A percentile compares a stretch with the other conserved stretches of the same genome.
These are phyloP conservation scores for Hyperoplus immaculatus DNA, from an alignment of 2,797 vertebrate species.

Conservation along the genomic window DNA sequence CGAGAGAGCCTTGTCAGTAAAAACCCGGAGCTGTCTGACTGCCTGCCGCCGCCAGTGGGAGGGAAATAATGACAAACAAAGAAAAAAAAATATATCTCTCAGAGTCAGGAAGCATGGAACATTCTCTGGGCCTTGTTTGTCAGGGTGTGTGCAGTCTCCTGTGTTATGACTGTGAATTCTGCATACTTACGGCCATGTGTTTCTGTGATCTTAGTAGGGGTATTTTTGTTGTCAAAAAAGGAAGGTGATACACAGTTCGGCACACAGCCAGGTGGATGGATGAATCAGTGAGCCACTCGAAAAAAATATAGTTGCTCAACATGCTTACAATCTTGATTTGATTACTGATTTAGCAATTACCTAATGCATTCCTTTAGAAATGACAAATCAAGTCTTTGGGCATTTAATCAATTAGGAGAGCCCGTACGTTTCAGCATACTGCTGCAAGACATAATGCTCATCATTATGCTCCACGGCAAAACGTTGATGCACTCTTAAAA, in stretches of 20 bases:
- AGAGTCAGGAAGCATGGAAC: conserved; percentile 44
- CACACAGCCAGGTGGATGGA: conserved; percentile 26
- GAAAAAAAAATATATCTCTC: conserved; percentile 27
- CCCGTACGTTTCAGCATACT: conserved; percentile 49
- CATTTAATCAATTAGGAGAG: conserved; percentile 64
- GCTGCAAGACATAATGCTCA: conserved; percentile 38
- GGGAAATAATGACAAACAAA: conserved; percentile 65
- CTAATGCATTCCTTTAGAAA: conserved; percentile 60
- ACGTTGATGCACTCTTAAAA: conserved; percentile 25
- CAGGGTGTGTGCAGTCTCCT: conserved; percentile 23
- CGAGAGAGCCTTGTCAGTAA: conserved; percentile 50
- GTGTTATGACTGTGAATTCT: conserved; percentile 22
- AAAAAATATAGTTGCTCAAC: conserved; percentile 36
- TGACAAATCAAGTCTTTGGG: conserved; percentile 50
- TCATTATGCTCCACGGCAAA: conserved; percentile 35
- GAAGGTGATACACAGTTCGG: conserved; percentile 3
- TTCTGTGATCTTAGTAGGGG: conserved; percentile 26
- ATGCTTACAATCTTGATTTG: conserved; percentile 50
- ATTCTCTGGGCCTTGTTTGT: conserved; percentile 23
- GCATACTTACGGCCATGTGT: conserved; percentile 38
- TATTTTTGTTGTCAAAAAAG: conserved; percentile 16
- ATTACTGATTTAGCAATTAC: conserved; percentile 65
- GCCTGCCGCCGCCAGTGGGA: conserved; percentile 38
- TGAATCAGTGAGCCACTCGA: not conserved
- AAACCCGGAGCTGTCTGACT: conserved; percentile 52